These are phyloP conservation scores for Cataglyphis altisquamis DNA, from an alignment of 2,888 invertebrate species.

Conservation along the genomic window DNA sequence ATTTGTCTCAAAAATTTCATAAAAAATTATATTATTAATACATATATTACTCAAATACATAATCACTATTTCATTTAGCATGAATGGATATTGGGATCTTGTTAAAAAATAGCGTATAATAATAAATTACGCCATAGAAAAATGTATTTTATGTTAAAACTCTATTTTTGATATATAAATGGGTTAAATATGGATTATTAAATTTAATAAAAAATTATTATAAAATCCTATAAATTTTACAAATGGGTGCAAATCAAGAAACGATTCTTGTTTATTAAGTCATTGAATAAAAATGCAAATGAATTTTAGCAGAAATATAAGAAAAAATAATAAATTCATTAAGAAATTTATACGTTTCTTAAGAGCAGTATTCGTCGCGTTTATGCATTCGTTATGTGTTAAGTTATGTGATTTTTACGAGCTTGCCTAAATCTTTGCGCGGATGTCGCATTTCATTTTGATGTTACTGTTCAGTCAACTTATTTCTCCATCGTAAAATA, in stretches of 20 bases:
- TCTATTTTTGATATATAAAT: neutral
- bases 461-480: neutral
- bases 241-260: neutral
- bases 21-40: neutral
- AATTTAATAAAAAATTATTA: conserved; percentile 6
- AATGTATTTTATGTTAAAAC: neutral
- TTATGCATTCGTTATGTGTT: neutral
- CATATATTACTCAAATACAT: neutral
- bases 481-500: neutral
- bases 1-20: neutral
- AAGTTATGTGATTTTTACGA: neutral
- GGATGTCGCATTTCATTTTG: neutral
- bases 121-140: neutral
- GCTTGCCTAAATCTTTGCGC: neutral
- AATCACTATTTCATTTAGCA: neutral
- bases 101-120: neutral
- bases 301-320: too few relatives aligned
- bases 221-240: neutral
- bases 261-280: neutral
- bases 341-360: neutral
- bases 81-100: neutral
- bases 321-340: too few relatives aligned
- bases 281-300: neutral
- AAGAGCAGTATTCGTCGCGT: neutral
- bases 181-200: neutral